Conservation (phyloP, 2,797 vertebrate species). For the Stomatorhinus walkeri region DNA sequence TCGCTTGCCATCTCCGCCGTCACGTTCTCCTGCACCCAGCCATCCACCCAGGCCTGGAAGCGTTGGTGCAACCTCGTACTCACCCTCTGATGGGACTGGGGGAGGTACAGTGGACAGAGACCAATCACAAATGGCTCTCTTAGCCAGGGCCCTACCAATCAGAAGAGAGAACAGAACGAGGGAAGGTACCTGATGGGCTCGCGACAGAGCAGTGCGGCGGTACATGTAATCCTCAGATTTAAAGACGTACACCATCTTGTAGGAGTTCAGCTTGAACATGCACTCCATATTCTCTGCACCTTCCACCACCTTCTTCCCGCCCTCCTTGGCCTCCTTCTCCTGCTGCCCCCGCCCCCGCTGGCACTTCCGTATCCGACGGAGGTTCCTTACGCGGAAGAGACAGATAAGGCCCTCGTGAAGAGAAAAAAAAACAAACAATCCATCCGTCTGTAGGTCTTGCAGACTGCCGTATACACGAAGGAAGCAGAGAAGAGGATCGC, state of each 20-base stretch:
- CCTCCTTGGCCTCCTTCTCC: slow-evolving; percentile 76
- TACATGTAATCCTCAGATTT: slow-evolving; percentile 99
- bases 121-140: neutral
- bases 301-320: slow-evolving; percentile 72
- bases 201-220: slow-evolving; percentile 84
- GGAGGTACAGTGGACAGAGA: neutral
- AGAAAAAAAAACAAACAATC: neutral
- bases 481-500: neutral
- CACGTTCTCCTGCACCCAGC: slow-evolving; percentile 88
- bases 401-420: slow-evolving; percentile 26
- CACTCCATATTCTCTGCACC: slow-evolving; percentile 79
- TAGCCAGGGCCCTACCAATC: neutral
- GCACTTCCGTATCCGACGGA: slow-evolving; percentile 87
- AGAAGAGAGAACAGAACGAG: slow-evolving; percentile 8
- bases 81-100: slow-evolving; percentile 85
- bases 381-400: slow-evolving; percentile 67
- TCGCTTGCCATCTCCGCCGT: slow-evolving; percentile 78
- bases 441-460: neutral
- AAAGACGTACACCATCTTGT: slow-evolving; percentile 99
- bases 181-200: slow-evolving; percentile 82
- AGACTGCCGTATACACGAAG: neutral
- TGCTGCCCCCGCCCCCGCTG: slow-evolving; percentile 88
- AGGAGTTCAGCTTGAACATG: slow-evolving; percentile 97
- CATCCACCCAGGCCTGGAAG: slow-evolving; percentile 84
- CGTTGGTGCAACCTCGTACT: slow-evolving; percentile 86